A percentile compares a stretch with the other conserved stretches of the same genome.
These are phyloP conservation scores for Aplocera efformata DNA, from an alignment of 2,888 invertebrate genomes.

Conservation along the genomic window DNA sequence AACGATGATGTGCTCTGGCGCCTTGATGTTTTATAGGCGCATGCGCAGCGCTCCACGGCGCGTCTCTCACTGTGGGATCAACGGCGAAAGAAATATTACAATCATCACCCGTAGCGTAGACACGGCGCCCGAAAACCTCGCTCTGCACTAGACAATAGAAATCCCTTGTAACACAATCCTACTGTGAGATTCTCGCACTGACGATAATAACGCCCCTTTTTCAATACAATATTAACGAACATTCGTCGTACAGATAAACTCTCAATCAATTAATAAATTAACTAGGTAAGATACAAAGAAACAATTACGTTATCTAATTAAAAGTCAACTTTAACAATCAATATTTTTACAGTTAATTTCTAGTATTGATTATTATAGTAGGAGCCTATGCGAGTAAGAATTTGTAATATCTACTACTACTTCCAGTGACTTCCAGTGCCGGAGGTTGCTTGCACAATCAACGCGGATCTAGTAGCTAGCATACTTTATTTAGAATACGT, in stretches of 20 bases:
- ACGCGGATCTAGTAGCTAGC: conserved; percentile 2
- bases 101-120: conserved; percentile 19
- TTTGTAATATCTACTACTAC: conserved; percentile 1
- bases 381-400: neutral
- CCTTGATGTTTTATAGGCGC: conserved; percentile 43
- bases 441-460: conserved; percentile 41
- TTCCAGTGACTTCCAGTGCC: conserved; percentile 34
- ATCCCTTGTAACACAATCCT: conserved; percentile 10
- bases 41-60: conserved; percentile 67
- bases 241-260: conserved; percentile 10
- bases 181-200: conserved; percentile 3
- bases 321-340: no score
- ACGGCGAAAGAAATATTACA: conserved; percentile 45
- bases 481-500: neutral
- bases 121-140: conserved; percentile 24
- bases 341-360: no score
- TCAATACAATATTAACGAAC: conserved; percentile 3
- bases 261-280: conserved; percentile 1
- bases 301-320: conserved; percentile 10
- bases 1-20: conserved; percentile 22
- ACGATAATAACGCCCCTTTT: conserved; percentile 31
- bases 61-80: conserved; percentile 57
- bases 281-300: conserved; percentile 1
- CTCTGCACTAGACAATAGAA: conserved; percentile 8
- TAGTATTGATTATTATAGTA: no score